Base-by-base conservation (phyloP, 2,113 vertebrate genomes). In the Struthio camelus region DNA sequence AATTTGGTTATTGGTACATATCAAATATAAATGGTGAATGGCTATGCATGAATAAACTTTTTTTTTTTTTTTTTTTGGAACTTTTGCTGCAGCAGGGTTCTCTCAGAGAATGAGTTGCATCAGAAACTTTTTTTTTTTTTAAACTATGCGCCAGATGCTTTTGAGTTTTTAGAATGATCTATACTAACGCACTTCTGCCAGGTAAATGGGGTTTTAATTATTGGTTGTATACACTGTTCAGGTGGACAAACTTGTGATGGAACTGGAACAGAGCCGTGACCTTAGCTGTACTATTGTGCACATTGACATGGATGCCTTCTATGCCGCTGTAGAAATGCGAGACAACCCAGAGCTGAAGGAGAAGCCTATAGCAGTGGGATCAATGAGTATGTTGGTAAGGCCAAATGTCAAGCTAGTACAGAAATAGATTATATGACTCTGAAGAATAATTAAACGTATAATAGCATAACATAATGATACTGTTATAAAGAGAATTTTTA, bases 281-380 rank as follows among this genome's bases (percentile, higher is more conserved):
- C 97, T 99, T 30, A 98, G 89, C 62, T 98, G 94, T 58, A 98
- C 98, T 22, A 99, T 99, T 70, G 99, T 99, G 15, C 99, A 99
- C 69, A 98, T 99, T 93, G 99, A 99, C 93, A 99, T 99, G 99
- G 99, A 99, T 83, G 99, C 99, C 66, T 99, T 99, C 97, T 99
- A 99, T 32, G 99, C 99, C 87, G 99, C 99, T 53, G 99, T 99
- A 85, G 99, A 99, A 97, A 99, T 99, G 98, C 99, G 98, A 93
- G 99, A 99, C 96, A 98, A 98, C 80, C 99, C 99, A 56, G 99
- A 99, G 81, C 88, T 99, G 77, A 99, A 98, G 91, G 98, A 99
- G 66, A 99, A 98, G 40, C 99, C 99, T 27, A 99, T 99, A 98
- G 99, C 99, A 70, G 99, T 99, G 58, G 99, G 99, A 89, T 99